Evolutionary conservation across 2,113 vertebrate genomes (phyloP).

Genomic region (Climacteris rufus): DNA sequence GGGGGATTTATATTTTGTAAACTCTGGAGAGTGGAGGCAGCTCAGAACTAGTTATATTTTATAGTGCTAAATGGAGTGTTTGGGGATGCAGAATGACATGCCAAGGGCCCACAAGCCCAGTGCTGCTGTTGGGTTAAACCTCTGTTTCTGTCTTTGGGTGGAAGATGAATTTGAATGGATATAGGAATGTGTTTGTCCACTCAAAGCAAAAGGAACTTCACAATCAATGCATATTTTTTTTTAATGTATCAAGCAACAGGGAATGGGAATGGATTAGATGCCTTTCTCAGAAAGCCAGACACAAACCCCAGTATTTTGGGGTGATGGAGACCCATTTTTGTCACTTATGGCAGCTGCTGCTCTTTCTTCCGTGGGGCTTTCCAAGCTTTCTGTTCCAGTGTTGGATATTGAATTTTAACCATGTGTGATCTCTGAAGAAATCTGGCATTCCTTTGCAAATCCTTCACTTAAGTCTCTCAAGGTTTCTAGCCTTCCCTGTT

Average conservation of each 20-base stretch:
- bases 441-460: constrained; percentile 4
- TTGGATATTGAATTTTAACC: constrained; percentile 30
- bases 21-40: background rate
- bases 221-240: background rate
- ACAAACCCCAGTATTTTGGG: background rate
- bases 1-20: background rate
- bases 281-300: background rate
- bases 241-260: fast-evolving
- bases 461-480: background rate
- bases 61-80: background rate
- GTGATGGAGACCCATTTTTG: background rate
- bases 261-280: background rate
- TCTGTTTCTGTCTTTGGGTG: background rate
- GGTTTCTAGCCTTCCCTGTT: background rate
- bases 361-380: background rate
- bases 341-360: background rate
- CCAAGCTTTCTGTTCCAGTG: background rate
- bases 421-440: constrained; percentile 17
- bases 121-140: background rate
- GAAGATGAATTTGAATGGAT: background rate
- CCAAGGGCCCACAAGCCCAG: background rate
- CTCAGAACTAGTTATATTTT: background rate
- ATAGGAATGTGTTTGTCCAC: background rate
- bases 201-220: background rate
- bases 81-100: background rate